These are phyloP conservation scores for Trogon melanurus DNA, from an alignment of 2,113 vertebrate species.

Conservation along the genomic window DNA sequence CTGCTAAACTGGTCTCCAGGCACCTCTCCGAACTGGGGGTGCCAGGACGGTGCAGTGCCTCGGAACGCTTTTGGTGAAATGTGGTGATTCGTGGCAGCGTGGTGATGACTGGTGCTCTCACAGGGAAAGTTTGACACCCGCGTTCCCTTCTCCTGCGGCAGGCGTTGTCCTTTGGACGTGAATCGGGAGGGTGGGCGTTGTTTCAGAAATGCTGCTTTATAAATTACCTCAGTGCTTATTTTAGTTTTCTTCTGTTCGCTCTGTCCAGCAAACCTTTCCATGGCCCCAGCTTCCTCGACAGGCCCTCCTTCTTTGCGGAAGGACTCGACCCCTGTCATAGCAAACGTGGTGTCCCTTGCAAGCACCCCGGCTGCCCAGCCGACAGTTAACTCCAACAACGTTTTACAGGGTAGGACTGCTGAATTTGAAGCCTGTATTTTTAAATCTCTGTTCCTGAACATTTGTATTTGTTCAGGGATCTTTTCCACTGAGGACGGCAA, in stretches of 20 bases:
- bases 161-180: not conserved
- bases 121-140: not conserved
- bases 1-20: not conserved
- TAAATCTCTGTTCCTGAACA: not conserved
- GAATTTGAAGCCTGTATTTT: not conserved
- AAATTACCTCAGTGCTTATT: not conserved
- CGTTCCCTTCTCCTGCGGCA: not conserved
- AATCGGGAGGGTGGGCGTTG: not conserved
- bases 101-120: not conserved
- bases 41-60: not conserved
- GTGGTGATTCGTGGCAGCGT: not conserved
- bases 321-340: slow-evolving; percentile 92
- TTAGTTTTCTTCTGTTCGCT: slow-evolving; percentile 48
- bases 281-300: slow-evolving; percentile 74
- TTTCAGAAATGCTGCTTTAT: slow-evolving; percentile 4
- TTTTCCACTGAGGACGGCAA: not conserved
- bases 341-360: slow-evolving; percentile 92
- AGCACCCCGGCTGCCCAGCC: slow-evolving; percentile 82
- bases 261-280: slow-evolving; percentile 76
- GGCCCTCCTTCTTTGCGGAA: slow-evolving; percentile 79
- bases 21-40: not conserved
- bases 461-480: not conserved
- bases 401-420: slow-evolving; percentile 82
- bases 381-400: slow-evolving; percentile 78
- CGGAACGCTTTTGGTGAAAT: not conserved